Base-by-base conservation (phyloP, 1,140 invertebrate species). In the Apis dorsata region DNA sequence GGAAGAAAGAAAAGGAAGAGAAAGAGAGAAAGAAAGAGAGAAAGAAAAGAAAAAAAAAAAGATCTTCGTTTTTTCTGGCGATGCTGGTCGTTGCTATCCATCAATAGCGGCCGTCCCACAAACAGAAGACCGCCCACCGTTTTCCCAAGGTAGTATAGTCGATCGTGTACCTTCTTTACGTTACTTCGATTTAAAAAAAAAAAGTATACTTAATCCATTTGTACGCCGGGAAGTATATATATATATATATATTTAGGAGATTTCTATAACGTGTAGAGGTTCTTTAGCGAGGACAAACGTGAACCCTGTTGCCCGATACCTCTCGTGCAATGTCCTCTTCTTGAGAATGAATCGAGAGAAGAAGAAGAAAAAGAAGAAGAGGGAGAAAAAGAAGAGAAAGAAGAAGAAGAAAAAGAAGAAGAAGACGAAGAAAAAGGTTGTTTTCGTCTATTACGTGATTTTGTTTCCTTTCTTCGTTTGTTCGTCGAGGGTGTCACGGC, bases 1-100 rank as follows among this genome's bases (percentile, higher is more conserved):
- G 44, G 15, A 55, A n/a, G 24, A 4, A 21, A 28, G 3, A n/a
- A 55, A 59, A 70, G 44, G 49, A 13, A 15, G 53, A 59, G n/a
- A 7, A 10, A 51, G 10, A 2, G 5, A 65, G 12, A 13, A 1
- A 59, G 19, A 24, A 24, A 55, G 63, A 19, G 21, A 65, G 13
- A 8, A 17, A n/a, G 1, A 3, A 15, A 21, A 44, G 60, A 10
- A 44, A 66, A 51, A 19, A 34, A 55, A 79, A 55, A 71, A 77
- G 81, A 83, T 78, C 62, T 85, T 75, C 85, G 63, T 63, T 90
- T 88, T 90, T 92, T 88, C 91, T 92, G 93, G 93, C 92, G 93
- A 94, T 94, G 93, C 93, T 94, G 93, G 93, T 93, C 93, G 93
- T 94, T 94, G 93, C 93, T 94, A 85, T 92, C 90, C 90, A 93